Conservation (phyloP, 1,140 invertebrate species). For the Zaprionus nigranus region DNA sequence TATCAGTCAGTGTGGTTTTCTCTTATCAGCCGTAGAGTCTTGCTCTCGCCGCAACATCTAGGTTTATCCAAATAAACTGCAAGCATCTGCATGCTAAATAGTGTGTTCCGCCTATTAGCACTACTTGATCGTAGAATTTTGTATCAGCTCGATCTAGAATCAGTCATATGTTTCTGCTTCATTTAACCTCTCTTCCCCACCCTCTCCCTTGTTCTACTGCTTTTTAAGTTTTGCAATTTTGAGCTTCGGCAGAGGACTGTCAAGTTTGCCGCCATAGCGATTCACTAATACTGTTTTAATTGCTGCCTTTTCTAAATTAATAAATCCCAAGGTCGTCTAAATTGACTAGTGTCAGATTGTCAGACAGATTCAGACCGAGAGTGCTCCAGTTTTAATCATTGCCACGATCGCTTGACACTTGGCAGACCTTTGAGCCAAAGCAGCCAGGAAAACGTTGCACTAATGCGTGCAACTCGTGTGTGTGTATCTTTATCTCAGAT, state of each 20-base stretch:
- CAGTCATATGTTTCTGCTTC: slow-evolving; percentile 4
- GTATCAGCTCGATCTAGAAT: slow-evolving; percentile 15
- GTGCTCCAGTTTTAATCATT: slow-evolving; percentile 4
- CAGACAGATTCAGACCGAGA: slow-evolving; percentile 3
- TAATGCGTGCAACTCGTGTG: not conserved
- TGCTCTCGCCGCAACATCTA: not conserved
- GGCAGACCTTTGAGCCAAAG: slow-evolving; percentile 9
- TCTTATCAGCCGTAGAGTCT: slow-evolving; percentile 9
- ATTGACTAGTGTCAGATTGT: slow-evolving; percentile 13
- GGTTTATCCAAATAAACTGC: slow-evolving; percentile 33
- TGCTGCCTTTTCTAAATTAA: slow-evolving; percentile 58
- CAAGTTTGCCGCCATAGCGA: slow-evolving; percentile 48
- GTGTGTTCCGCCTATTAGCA: slow-evolving; percentile 23
- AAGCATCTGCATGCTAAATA: slow-evolving; percentile 17
- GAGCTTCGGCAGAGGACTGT: not conserved
- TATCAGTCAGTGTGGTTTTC: slow-evolving; percentile 24
- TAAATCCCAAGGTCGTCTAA: slow-evolving; percentile 62
- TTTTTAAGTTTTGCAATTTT: slow-evolving; percentile 32
- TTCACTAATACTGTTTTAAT: slow-evolving; percentile 66
- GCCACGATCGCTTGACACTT: slow-evolving; percentile 14
- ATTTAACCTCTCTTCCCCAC: not conserved
- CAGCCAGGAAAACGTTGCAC: not conserved
- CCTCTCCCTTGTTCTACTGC: not conserved
- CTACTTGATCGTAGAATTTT: not conserved
- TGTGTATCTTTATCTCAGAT: slow-evolving; percentile 20